phyloP scores from a whole-genome alignment of 1,140 invertebrate genomes.

The Calliphora vicina region DNA sequence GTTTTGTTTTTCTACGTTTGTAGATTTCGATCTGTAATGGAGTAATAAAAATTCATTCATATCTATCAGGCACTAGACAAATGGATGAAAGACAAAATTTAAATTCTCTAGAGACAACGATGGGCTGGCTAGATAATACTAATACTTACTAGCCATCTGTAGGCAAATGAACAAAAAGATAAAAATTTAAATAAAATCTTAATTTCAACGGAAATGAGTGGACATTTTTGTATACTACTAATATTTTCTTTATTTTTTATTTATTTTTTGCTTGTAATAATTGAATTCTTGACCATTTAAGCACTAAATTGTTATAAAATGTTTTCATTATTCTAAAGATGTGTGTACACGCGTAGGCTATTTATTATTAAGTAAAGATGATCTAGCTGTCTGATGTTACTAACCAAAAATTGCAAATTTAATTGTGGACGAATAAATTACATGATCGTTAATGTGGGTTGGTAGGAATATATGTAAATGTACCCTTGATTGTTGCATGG shows the following conservation, averaged over 20 bases:
- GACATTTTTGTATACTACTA: neutral
- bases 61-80: neutral
- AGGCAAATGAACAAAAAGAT: too few relatives aligned
- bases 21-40: too few relatives aligned
- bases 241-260: neutral
- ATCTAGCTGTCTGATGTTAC: neutral
- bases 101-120: neutral
- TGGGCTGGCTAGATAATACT: neutral
- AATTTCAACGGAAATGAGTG: neutral
- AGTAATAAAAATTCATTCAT: neutral
- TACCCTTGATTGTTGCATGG: too few relatives aligned
- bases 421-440: too few relatives aligned
- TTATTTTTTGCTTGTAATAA: neutral
- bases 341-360: neutral
- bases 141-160: too few relatives aligned
- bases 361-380: neutral
- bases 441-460: too few relatives aligned
- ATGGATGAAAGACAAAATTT: neutral
- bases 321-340: neutral
- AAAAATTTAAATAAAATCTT: neutral
- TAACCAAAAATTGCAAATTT: neutral
- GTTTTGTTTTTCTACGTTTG: too few relatives aligned
- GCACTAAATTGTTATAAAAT: neutral
- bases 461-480: too few relatives aligned
- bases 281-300: slow-evolving; percentile 1